A percentile compares a stretch with the other conserved stretches of the same genome.
Evolutionary conservation across 1,140 invertebrate genomes (phyloP).

Genomic region (Hyles euphorbiae): DNA sequence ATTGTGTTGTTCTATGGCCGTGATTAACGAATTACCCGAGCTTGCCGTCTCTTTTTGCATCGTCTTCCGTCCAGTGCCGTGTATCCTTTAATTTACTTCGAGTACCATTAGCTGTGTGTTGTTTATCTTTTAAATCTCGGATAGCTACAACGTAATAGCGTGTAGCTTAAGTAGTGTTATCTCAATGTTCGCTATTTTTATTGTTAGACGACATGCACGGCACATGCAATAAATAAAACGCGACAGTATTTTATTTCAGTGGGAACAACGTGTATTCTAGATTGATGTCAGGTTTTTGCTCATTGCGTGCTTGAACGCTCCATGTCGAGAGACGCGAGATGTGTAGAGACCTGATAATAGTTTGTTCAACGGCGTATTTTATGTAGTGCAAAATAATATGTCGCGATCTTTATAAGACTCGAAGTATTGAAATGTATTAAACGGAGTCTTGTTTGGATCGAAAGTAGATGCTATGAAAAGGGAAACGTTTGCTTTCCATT

Average conservation of each 20-base stretch:
- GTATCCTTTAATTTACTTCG: constrained; percentile 1
- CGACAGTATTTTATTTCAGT: too few species aligned
- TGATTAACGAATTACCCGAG: constrained; percentile 42
- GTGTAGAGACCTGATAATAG: constrained; percentile 25
- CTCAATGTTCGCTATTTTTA: too few species aligned
- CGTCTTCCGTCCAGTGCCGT: not conserved
- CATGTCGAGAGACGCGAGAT: constrained; percentile 23
- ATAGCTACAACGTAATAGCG: too few species aligned
- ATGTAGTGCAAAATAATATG: not conserved
- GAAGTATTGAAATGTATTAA: not conserved
- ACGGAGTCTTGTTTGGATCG: not conserved
- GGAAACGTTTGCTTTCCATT: constrained; percentile 40
- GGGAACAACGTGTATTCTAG: constrained; percentile 9
- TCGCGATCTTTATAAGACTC: not conserved
- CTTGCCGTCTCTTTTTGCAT: constrained; percentile 11
- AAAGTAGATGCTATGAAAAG: constrained; percentile 14
- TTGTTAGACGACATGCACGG: too few species aligned
- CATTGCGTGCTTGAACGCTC: constrained; percentile 24
- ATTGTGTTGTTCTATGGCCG: constrained; percentile 30
- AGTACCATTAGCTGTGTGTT: too few species aligned
- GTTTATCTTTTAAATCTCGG: too few species aligned
- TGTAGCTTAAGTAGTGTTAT: too few species aligned
- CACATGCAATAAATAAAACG: too few species aligned
- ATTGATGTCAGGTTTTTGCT: constrained; percentile 34
- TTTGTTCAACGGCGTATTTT: constrained; percentile 19